Evolutionary conservation across 2,888 invertebrate genomes (phyloP).

Genomic region (Platycheirus rosarum): DNA sequence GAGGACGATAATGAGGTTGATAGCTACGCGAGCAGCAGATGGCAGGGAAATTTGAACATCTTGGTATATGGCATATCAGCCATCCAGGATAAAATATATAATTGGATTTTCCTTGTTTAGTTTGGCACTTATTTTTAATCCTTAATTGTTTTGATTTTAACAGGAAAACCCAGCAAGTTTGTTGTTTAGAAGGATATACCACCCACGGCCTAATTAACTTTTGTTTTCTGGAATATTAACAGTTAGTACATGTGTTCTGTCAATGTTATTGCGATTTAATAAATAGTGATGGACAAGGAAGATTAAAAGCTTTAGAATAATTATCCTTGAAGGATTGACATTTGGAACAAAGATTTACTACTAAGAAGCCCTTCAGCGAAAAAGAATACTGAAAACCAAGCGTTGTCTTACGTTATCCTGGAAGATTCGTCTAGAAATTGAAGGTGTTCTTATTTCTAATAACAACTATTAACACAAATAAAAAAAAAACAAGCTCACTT

Average conservation of each 20-base stretch:
- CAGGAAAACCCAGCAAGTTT: too few relatives aligned
- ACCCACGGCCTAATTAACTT: too few relatives aligned
- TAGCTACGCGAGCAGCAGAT: slow-evolving; percentile 35
- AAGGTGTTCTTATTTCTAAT: too few relatives aligned
- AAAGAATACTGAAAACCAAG: too few relatives aligned
- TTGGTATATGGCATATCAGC: slow-evolving; percentile 7
- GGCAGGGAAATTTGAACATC: slow-evolving; percentile 19
- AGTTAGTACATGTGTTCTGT: neutral
- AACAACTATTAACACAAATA: too few relatives aligned
- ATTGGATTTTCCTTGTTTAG: slow-evolving; percentile 53
- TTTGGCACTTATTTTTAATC: slow-evolving; percentile 46
- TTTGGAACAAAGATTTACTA: too few relatives aligned
- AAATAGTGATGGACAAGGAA: neutral
- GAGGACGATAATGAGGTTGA: slow-evolving; percentile 36
- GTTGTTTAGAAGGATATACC: neutral
- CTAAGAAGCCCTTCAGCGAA: too few relatives aligned
- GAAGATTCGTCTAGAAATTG: too few relatives aligned
- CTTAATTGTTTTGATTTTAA: slow-evolving; percentile 7
- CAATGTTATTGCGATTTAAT: neutral
- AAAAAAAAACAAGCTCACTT: too few relatives aligned
- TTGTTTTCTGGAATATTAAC: too few relatives aligned
- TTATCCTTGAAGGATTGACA: too few relatives aligned
- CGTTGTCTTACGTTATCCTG: too few relatives aligned
- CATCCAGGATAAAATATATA: slow-evolving; percentile 4
- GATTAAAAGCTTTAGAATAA: neutral